Conservation (phyloP, 1,140 invertebrate species). For the Atta cephalotes region DNA sequence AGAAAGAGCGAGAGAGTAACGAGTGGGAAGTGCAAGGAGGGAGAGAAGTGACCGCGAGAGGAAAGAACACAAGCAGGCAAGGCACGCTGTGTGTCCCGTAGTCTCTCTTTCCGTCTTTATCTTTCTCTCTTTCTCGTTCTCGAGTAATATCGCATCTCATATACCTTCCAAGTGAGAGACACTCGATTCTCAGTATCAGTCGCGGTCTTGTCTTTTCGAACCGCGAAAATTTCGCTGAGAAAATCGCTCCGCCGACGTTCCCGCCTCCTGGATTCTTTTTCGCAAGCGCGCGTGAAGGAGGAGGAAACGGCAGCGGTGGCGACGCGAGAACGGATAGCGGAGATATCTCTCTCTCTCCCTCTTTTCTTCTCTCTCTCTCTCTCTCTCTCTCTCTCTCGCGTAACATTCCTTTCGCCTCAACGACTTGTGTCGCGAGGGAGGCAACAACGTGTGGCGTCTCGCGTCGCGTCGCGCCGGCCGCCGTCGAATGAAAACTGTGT, state of each 20-base stretch:
- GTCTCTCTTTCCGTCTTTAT: constrained; percentile 29
- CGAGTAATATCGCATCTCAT: constrained; percentile 21
- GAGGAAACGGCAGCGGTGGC: not conserved
- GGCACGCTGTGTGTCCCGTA: constrained; percentile 23
- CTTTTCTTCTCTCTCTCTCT: not conserved
- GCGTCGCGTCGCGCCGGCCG: constrained; percentile 32
- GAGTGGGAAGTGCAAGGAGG: constrained; percentile 15
- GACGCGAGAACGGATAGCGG: not conserved
- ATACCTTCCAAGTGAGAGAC: not conserved
- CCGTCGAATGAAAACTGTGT: constrained; percentile 79
- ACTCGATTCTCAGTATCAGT: not conserved
- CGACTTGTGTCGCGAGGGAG: constrained; percentile 60
- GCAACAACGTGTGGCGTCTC: constrained; percentile 24
- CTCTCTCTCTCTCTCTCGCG: constrained; percentile 56
- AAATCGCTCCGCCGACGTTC: constrained; percentile 14
- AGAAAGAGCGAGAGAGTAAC: not conserved
- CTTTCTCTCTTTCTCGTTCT: not conserved
- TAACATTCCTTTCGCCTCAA: constrained; percentile 80
- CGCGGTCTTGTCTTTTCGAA: constrained; percentile 4
- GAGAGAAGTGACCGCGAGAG: constrained; percentile 51
- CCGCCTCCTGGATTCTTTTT: constrained; percentile 30
- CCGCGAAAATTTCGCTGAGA: constrained; percentile 33
- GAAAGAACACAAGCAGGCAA: constrained; percentile 33
- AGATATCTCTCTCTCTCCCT: not conserved
- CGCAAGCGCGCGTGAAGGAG: not conserved